Evolutionary conservation across 92 coral and sea anemone species (phyloP), one percentile per base, ranked within the genome.

Genomic region (Zoanthus gigantus): DNA sequence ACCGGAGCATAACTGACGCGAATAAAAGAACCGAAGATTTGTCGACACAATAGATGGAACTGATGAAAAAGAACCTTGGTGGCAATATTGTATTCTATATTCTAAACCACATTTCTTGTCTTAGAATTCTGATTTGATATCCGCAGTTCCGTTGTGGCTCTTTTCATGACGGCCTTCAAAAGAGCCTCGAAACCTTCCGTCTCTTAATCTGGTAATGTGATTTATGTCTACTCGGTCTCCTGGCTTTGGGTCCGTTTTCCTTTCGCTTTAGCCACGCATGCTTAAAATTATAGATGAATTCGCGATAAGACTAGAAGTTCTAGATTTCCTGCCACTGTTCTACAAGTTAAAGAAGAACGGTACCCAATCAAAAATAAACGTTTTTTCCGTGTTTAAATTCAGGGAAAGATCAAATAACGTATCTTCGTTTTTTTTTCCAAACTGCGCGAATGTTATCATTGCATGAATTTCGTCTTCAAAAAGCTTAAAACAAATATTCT

Each of bases 61-160:
- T 81, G 74, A 44, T 81, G 74, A 69, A 31, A 69, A 29, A 66
- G 85, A 45, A 23, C 74, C 63, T 81, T 65, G 85, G 85, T 81
- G 85, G 85, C 85, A 65, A 65, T 81, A 81, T 81, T 81, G 85
- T 81, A 54, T 81, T 66, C 29, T 81, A 58, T 54, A 54, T 54
- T 77, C 13, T 77, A 53, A 81, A 42, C 56, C 34, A 53, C 10
- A 23, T 16, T 60, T 50, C 85, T 81, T 81, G 85, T 81, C 56
- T 66, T 45, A 65, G 15, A 32, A 60, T 81, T 37, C 63, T 67
- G 45, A 69, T 30, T 81, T 45, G 53, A 81, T 66, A 81, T 65
- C 16, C 72, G 47, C 74, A 81, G 85, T 81, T 81, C 85, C 85
- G 85, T 65, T 81, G 75, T 63, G 85, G 85, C 46, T 47, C 60